phyloP scores from a whole-genome alignment of 2,113 vertebrate genomes.

The Chlamydotis undulata region DNA sequence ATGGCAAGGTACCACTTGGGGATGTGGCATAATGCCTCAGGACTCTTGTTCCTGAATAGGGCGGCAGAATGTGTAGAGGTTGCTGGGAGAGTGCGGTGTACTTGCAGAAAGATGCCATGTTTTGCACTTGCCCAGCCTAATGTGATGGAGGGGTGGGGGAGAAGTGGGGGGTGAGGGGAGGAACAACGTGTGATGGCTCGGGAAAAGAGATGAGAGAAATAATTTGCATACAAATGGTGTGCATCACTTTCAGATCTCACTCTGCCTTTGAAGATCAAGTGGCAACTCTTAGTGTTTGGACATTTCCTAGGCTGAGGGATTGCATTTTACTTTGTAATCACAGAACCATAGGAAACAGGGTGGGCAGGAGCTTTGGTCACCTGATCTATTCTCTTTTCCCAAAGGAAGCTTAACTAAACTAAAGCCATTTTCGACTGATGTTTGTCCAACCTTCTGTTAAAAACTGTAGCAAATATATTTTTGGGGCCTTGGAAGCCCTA shows the following conservation, averaged over 20 bases:
- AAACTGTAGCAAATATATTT: neutral
- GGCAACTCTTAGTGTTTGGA: neutral
- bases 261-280: constrained; percentile 23
- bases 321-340: constrained; percentile 5
- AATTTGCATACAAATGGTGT: constrained; percentile 26
- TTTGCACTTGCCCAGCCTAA: neutral
- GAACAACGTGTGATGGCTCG: neutral
- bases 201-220: neutral
- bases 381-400: neutral
- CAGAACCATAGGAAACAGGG: neutral
- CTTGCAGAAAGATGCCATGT: neutral
- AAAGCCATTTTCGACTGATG: neutral
- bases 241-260: neutral
- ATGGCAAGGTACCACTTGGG: neutral
- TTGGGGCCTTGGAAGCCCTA: neutral
- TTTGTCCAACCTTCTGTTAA: neutral
- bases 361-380: neutral
- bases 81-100: neutral
- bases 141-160: neutral
- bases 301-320: neutral
- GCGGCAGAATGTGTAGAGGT: neutral
- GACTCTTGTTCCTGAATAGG: neutral
- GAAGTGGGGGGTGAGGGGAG: neutral
- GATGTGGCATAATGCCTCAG: neutral
- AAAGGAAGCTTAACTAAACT: neutral